Base-by-base conservation (phyloP, 2,888 invertebrate genomes). In the Ophion ellenae region DNA sequence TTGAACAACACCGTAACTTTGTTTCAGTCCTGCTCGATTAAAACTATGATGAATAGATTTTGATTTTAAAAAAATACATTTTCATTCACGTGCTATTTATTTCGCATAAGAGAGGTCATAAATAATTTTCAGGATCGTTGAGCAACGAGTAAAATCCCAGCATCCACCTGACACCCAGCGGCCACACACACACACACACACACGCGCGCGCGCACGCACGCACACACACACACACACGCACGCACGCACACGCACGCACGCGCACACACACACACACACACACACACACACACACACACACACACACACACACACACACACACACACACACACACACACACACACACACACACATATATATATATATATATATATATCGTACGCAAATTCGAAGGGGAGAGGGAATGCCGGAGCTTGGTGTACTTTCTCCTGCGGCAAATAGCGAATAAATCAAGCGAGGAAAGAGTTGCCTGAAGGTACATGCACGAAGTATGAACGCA, bases 371-470 rank as follows among this genome's bases (percentile, higher is more conserved):
- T 40, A 40, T 7, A 40, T 40, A 6, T 76, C 69, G 70, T 66
- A 67, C 76, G 84, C 28, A n/a, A 66, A 73, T 84, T 69, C 74
- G 76, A 82, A 82, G 66, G 66, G 57, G 40, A 40, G 64, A 59
- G 76, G 67, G 64, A 71, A 76, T 28, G 36, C 59, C 74, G 14
- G 59, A 40, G 53, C 57, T 61, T 53, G 28, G 63, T 40, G 73
- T 74, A 64, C 73, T 28, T 47, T 69, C 77, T 83, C 69, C 74
- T 71, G 57, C 59, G 66, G 76, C 80, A 59, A 59, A 75, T 47
- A 69, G 83, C 81, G 88, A 90, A 92, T 92, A 91, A 92, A 92
- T 92, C 92, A 92, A 90, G 89, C 86, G 90, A 91, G 32, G 89
- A 91, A 91, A 70, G 91, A 91, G 90, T 89, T 91, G 90, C 91